Percentiles rank a stretch among this genome's conserved stretches.
Evolutionary conservation across 1,140 invertebrate genomes (phyloP).

Genomic region (Gryon sp.): DNA sequence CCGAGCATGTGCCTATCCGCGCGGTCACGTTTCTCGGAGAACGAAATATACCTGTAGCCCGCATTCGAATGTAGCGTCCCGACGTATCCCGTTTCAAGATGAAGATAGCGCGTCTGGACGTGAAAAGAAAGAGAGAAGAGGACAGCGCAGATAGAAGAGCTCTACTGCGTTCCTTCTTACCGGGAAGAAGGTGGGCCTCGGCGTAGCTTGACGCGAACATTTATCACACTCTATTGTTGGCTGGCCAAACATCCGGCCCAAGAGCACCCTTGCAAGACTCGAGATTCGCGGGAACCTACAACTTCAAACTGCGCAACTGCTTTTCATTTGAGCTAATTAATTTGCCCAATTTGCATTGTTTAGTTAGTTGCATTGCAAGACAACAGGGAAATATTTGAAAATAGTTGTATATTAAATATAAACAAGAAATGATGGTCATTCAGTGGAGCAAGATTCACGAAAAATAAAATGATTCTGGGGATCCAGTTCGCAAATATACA

Average conservation of each 20-base stretch:
- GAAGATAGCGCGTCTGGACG: slow-evolving; percentile 71
- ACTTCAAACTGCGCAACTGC: slow-evolving; percentile 6
- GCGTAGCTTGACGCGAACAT: slow-evolving; percentile 71
- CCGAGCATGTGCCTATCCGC: slow-evolving; percentile 24
- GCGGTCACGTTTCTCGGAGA: slow-evolving; percentile 57
- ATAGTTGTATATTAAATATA: too few relatives aligned
- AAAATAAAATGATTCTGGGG: slow-evolving; percentile 48
- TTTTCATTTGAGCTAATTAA: slow-evolving; percentile 41
- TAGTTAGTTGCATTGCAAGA: too few relatives aligned
- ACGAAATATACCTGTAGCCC: slow-evolving; percentile 66
- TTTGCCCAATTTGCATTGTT: slow-evolving; percentile 30
- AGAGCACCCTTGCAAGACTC: slow-evolving; percentile 67
- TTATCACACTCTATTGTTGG: slow-evolving; percentile 76
- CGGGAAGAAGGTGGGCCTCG: slow-evolving; percentile 68
- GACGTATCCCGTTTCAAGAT: slow-evolving; percentile 78
- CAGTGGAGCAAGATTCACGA: slow-evolving; percentile 19
- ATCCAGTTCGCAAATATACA: slow-evolving; percentile 46
- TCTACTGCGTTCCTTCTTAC: slow-evolving; percentile 59
- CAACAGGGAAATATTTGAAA: too few relatives aligned
- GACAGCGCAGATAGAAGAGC: slow-evolving; percentile 42
- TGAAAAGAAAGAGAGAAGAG: slow-evolving; percentile 44
- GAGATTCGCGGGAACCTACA: slow-evolving; percentile 68
- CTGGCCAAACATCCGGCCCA: slow-evolving; percentile 74
- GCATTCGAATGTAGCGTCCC: slow-evolving; percentile 74
- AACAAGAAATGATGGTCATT: too few relatives aligned